Evolutionary conservation across 2,888 invertebrate species (phyloP), one percentile per base, ranked within the genome.

Genomic region (Drymonia ruficornis): DNA sequence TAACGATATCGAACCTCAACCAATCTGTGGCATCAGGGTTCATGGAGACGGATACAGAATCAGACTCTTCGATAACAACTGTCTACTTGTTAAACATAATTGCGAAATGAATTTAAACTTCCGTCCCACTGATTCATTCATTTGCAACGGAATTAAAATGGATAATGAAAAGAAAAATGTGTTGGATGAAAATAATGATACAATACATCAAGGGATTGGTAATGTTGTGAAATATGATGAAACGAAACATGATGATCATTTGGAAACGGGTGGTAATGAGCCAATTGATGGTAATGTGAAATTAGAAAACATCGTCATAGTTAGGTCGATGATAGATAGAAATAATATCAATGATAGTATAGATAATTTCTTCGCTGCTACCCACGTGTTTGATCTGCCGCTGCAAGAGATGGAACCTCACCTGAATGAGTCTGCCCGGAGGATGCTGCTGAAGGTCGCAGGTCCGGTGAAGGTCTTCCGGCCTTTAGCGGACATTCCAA

Each of bases 361-460:
- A 9, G 76, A 81, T 2, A 79, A 81, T 28, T 91, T 91, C 61
- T 91, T 91, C 55, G 83, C 84, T 13, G 74, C 83, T 0, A 90
- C 91, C 0, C 91, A 89, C 54, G 63, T 81, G 2, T 70, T 80
- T 1, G 81, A 86, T 62, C 57, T 91, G 16, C 89, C 88, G 0
- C 52, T 90, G 13, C 66, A 61, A 50, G 79, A 85, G 36, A 50
- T 85, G 0, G 55, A 65, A 0, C 61, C 61, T 6, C 55, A 69
- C 2, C 38, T 81, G 0, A 77, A 78, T 45, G 75, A 76, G 18
- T 65, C 57, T 3, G 74, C 83, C 2, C 70, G 91, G 42, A 71
- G 82, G 38, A 77, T 71, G 65, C 44, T 78, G 29, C 1, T 89
- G 0, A 72, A 76, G 0, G 58, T 75, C 0, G 80, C 83, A 0